Conservation (phyloP, 2,888 invertebrate genomes). For the Allacma fusca region DNA sequence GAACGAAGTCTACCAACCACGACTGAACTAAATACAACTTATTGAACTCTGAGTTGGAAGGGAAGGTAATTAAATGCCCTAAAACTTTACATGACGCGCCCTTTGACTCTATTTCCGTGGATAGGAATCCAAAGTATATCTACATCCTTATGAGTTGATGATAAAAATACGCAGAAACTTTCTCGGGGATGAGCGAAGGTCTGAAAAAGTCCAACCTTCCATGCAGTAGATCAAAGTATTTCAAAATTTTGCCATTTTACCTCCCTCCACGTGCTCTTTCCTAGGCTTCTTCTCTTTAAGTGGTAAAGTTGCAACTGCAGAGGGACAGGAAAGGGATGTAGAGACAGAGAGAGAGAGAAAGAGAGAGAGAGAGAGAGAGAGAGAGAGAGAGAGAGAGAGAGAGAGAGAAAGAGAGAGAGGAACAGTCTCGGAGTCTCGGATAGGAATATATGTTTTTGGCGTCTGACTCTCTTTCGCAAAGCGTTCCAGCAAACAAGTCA, state of each 20-base stretch:
- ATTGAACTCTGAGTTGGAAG: slow-evolving; percentile 3
- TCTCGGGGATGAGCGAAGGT: neutral
- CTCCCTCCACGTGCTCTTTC: neutral
- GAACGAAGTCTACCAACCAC: neutral
- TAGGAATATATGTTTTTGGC: too few species aligned
- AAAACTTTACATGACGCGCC: slow-evolving; percentile 27
- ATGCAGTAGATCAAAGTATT: neutral
- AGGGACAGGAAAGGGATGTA: neutral
- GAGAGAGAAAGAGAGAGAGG: too few species aligned
- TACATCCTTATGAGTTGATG: neutral
- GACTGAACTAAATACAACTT: slow-evolving; percentile 13
- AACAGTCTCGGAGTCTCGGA: neutral
- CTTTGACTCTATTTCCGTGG: neutral
- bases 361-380: neutral
- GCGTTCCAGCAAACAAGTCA: neutral
- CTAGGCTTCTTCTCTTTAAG: too few species aligned
- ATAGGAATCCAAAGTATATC: neutral
- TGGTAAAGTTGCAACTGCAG: too few species aligned
- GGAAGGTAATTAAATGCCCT: slow-evolving; percentile 16
- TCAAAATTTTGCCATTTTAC: neutral
- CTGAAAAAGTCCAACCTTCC: neutral
- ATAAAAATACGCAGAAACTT: neutral
- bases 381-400: neutral
- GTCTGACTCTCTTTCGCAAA: neutral
- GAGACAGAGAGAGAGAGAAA: too few species aligned